Base-by-base conservation (phyloP, 2,113 vertebrate genomes). In the Anser cygnoides region DNA sequence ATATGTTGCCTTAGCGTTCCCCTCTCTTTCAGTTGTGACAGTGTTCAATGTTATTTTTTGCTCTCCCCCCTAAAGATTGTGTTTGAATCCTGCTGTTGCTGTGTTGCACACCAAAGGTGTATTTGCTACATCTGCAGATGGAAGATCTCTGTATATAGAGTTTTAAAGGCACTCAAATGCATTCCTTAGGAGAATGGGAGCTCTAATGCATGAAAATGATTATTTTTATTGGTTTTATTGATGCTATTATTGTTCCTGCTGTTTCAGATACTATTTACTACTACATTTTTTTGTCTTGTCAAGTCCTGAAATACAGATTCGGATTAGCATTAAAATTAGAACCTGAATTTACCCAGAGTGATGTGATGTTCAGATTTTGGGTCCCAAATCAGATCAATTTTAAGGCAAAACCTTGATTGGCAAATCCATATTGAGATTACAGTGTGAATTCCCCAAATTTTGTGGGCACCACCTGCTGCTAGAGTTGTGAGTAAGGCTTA, bases 101-200 rank as follows among this genome's bases (percentile, higher is more conserved):
- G 31, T 72, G 70, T 39, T 82, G 50, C 41, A 85, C 66, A 68
- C 59, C 62, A 43, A 13, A 83, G 93, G n/a, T 41, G 6, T 22
- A 35, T 0, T 1, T 4, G 12, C 37, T 78, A 50, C 41, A 65
- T 54, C 19, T 74, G 59, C 9, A 89, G 66, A 67, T 83, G 33
- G 90, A 83, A 61, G 21, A 65, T 33, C 11, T 84, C 65, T 62
- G 22, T 25, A 46, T n/a, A 15, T 0, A 18, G 17, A 82, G 43
- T 62, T 89, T 87, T 90, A 92, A 93, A 95, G 85, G 43, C 57
- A 72, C 23, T 68, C 62, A 89, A 96, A 81, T 75, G 39, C 23
- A 66, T 58, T 96, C 37, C 81, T 90, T 84, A 87, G 39, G 11
- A 90, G 65, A 55, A 76, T 4, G 65, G 50, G 37, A 84, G 25